phyloP scores from a whole-genome alignment of 1,140 invertebrate species.

The Macrobrachium nipponense region DNA sequence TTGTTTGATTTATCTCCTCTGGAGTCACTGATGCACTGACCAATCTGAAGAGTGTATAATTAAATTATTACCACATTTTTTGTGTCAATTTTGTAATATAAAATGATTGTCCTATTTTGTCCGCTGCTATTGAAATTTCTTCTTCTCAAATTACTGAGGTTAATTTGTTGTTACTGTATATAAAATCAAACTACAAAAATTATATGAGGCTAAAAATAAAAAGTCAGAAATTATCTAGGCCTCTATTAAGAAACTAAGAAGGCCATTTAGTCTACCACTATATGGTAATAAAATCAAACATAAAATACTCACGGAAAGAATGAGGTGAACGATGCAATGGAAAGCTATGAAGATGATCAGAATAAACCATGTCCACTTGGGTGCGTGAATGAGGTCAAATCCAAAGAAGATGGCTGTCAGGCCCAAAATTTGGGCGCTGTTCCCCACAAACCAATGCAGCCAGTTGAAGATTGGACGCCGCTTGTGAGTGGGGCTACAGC shows the following conservation, averaged over 20 bases:
- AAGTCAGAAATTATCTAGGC: background rate
- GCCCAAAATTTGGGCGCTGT: slow-evolving; percentile 89
- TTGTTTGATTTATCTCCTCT: slow-evolving; percentile 63
- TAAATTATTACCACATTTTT: no score
- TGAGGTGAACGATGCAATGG: slow-evolving; percentile 88
- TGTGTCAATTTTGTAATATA: no score
- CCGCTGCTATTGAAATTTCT: no score
- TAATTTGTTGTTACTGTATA: no score
- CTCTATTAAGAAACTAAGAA: background rate
- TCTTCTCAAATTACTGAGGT: no score
- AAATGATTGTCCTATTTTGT: no score
- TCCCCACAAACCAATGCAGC: slow-evolving; percentile 93
- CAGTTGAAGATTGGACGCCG: slow-evolving; percentile 92
- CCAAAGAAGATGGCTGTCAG: slow-evolving; percentile 95
- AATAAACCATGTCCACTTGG: slow-evolving; percentile 87
- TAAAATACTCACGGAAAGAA: slow-evolving; percentile 82
- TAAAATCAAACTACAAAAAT: no score
- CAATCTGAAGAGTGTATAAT: slow-evolving; percentile 46
- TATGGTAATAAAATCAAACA: background rate
- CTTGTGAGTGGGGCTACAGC: slow-evolving; percentile 85
- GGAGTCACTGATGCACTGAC: slow-evolving; percentile 64
- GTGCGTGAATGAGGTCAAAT: slow-evolving; percentile 84
- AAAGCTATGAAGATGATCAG: slow-evolving; percentile 89
- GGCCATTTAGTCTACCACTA: background rate
- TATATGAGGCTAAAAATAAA: background rate